Base-by-base conservation (phyloP, 2,888 invertebrate species). In the Formica aserva region DNA sequence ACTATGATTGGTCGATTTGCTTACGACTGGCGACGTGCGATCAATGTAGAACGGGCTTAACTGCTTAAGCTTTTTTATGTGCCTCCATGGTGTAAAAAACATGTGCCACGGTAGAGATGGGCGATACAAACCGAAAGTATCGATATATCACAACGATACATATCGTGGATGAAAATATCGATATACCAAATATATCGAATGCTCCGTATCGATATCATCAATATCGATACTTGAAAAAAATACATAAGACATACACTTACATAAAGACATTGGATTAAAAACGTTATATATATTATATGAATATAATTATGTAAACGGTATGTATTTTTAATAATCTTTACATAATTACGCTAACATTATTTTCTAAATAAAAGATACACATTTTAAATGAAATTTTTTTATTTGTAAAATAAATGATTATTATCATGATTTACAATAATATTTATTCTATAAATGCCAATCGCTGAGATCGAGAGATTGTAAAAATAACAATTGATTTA, bases 401-500 rank as follows among this genome's bases (percentile, higher is more conserved):
- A 55, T 55, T 55, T 55, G 55, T 55, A 55, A 55, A 55, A 55
- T 55, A 55, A 8, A 55, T 22, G 5, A 22, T 22, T 26, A 22
- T 22, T 22, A 22, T 22, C 22, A 9, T 26, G 11, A 26, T 32
- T 32, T 62, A 2, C 6, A 62, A 26, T 55, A 18, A 55, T n/a
- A 55, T 3, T 55, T 6, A 63, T 63, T 35, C 29, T 18, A 63
- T 35, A 63, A 35, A 63, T 35, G 32, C 63, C 35, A 65, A 22
- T 65, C n/a, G 4, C 5, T 38, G 11, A 22, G 0, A 38, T 38
- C 63, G 13, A 65, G 22, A 4, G 11, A 65, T 9, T 65, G 35
- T 65, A 65, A 65, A 35, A 38, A 38, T n/a, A 65, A 38, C n/a
- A 65, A 65, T 0, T 65, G 63, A 65, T 65, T 65, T 38, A 65